Evolutionary conservation across 2,113 vertebrate species (phyloP).

Genomic region (Anseranas semipalmata): DNA sequence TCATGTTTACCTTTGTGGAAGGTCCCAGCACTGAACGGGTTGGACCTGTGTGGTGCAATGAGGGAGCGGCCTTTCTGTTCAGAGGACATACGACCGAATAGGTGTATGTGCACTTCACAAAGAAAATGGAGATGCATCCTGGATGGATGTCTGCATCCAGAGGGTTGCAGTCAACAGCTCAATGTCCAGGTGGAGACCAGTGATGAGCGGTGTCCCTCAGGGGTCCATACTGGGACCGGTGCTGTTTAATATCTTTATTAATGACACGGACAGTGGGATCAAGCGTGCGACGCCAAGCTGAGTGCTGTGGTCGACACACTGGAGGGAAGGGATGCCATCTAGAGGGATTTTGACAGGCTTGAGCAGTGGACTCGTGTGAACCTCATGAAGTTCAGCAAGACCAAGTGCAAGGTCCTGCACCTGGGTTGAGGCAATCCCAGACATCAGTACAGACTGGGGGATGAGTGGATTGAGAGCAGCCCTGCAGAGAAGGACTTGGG

Average conservation of each 20-base stretch:
- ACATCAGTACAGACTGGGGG: too few species aligned
- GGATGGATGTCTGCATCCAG: not conserved
- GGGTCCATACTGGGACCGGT: not conserved
- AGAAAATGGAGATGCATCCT: not conserved
- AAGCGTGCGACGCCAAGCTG: too few species aligned
- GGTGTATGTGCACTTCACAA: not conserved
- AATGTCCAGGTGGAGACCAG: not conserved
- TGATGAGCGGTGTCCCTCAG: not conserved
- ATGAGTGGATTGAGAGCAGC: too few species aligned
- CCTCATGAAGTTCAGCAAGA: too few species aligned
- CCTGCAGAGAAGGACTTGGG: too few species aligned
- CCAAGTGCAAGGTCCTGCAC: too few species aligned
- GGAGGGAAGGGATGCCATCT: too few species aligned
- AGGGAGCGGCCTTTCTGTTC: not conserved
- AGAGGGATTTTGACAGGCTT: too few species aligned
- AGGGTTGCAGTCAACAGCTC: not conserved
- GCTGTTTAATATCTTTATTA: not conserved
- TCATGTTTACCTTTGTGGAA: slow-evolving; percentile 42
- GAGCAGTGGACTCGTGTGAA: too few species aligned
- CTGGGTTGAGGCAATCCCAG: too few species aligned
- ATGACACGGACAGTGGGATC: not conserved
- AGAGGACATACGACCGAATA: not conserved
- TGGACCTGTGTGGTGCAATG: not conserved
- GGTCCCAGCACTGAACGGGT: not conserved
- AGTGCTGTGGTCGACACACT: too few species aligned